Conservation (phyloP, 2,797 vertebrate genomes). For the Lycodopsis pacificus region DNA sequence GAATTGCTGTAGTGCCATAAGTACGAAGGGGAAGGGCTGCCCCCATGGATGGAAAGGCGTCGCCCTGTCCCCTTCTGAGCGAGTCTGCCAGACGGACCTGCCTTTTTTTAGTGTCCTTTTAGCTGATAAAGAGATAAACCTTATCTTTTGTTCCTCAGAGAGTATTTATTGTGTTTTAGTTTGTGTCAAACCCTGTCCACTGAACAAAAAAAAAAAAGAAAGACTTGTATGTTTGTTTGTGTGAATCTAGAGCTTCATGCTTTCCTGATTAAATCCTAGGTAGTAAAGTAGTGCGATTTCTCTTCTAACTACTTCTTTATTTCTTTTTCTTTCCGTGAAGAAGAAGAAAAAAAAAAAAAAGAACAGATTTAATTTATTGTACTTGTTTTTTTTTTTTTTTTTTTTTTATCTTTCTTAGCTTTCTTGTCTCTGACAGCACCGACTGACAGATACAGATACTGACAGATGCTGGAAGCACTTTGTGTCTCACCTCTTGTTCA, state of each 20-base stretch:
- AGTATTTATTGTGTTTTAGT: conserved; percentile 87
- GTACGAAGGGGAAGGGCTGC: conserved; percentile 77
- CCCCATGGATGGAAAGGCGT: conserved; percentile 59
- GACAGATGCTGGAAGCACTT: conserved; percentile 60
- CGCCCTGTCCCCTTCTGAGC: conserved; percentile 61
- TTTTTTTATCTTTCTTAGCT: conserved; percentile 43
- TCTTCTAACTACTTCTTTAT: conserved; percentile 66
- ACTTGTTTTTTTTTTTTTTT: conserved; percentile 59
- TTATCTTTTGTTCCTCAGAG: conserved; percentile 78
- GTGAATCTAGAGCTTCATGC: conserved; percentile 77
- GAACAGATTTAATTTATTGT: conserved; percentile 78
- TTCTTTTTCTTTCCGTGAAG: conserved; percentile 60
- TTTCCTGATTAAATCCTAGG: conserved; percentile 77
- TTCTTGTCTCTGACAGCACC: conserved; percentile 62
- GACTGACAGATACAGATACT: conserved; percentile 54
- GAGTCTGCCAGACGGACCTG: conserved; percentile 79
- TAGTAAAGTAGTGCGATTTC: conserved; percentile 76
- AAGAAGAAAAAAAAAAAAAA: conserved; percentile 22
- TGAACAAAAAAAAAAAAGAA: conserved; percentile 71
- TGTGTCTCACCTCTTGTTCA: conserved; percentile 63
- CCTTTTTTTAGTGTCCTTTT: conserved; percentile 77
- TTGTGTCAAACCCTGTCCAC: conserved; percentile 77
- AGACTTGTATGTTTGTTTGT: conserved; percentile 74
- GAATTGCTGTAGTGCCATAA: conserved; percentile 91
- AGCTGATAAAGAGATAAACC: conserved; percentile 75